Evolutionary conservation across 2,888 invertebrate species (phyloP), one percentile per base, ranked within the genome.

Genomic region (Dicyrtomina minuta): DNA sequence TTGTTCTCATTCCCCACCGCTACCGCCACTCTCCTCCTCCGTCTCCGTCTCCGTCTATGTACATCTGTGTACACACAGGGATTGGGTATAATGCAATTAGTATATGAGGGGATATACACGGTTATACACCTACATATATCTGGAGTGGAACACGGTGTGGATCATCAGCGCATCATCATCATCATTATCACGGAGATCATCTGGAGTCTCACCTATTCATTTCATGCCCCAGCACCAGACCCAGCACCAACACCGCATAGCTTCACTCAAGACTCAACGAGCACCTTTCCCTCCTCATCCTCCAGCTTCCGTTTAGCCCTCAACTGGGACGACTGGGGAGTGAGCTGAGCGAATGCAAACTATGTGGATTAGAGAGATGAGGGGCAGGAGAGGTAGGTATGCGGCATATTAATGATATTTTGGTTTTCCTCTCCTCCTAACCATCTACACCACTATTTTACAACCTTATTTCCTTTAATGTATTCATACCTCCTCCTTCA

Each of bases 121-220:
- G 3, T 5, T 33, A 8, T 33, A 33, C 33, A 33, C 33, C 33
- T 33, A 33, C 8, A 8, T 33, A 33, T 33, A 33, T 33, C n/a
- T n/a, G n/a, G n/a, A n/a, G n/a, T n/a, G n/a, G n/a, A 33, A 33
- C 33, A 5, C 33, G 8, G 33, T 33, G 33, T 33, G 33, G 33
- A 33, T 33, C 33, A 33, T 33, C 33, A 33, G 33, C 33, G 33
- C 33, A 33, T 33, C 33, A 33, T 33, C 33, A 51, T 51, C 39
- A 55, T n/a, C 55, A 33, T 33, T 8, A 33, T 33, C 33, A 3
- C 33, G 24, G 13, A n/a, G 44, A 69, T 69, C 69, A 70, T 58
- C 56, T 66, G 46, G 56, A 61, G 55, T 66, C 67, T 67, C 70
- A 67, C 67, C 70, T 70, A 62, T 58, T 64, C 59, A 41, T 51